These are phyloP conservation scores for Drusus annulatus DNA, from an alignment of 1,140 invertebrate genomes.

Conservation along the genomic window DNA sequence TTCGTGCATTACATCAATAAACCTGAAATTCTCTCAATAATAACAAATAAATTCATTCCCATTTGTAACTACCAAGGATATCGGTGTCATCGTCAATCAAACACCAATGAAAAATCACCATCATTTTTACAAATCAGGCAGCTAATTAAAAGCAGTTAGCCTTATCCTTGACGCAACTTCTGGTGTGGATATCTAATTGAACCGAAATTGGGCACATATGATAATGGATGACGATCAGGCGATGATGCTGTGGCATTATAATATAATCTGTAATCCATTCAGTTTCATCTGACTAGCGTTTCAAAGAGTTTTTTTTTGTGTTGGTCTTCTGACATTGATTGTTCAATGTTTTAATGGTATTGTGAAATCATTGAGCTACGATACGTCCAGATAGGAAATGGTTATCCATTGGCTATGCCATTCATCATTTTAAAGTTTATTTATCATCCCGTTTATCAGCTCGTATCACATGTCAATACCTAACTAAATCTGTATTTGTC, in stretches of 20 bases:
- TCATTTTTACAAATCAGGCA: not conserved
- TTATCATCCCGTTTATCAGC: no score
- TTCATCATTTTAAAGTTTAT: not conserved
- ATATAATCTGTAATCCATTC: conserved; percentile 3
- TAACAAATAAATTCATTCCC: no score
- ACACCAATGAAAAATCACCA: not conserved
- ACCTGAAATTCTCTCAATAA: no score
- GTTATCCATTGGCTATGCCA: not conserved
- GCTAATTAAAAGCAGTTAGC: conserved; percentile 14
- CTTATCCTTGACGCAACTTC: not conserved
- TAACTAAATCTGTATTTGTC: no score
- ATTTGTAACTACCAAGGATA: not conserved
- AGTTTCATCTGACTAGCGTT: conserved; percentile 3
- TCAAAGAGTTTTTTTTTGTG: conserved; percentile 26
- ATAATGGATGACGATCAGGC: not conserved
- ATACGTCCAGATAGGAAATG: not conserved
- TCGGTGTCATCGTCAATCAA: not conserved
- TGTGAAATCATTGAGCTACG: not conserved
- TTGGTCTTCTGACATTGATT: conserved; percentile 1
- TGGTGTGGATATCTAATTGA: not conserved
- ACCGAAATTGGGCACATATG: not conserved
- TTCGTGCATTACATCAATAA: no score
- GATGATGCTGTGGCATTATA: not conserved
- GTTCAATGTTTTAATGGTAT: conserved; percentile 5
- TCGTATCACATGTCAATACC: no score